These are phyloP conservation scores for Nesidiocoris tenuis DNA, from an alignment of 2,888 invertebrate species.

Conservation along the genomic window DNA sequence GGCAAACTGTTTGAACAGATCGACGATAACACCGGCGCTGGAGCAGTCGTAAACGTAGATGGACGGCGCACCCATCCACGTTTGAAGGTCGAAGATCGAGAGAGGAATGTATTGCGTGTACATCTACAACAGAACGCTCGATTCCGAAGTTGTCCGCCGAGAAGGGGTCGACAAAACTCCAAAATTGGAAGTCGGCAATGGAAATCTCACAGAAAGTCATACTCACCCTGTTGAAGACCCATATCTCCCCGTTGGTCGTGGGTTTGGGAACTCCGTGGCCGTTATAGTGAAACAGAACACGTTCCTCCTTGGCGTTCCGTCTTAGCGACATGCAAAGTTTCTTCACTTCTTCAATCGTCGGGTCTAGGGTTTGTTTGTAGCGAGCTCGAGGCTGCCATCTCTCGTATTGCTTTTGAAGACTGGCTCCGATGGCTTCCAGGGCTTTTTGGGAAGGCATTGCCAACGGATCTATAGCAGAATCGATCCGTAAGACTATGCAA, in stretches of 20 bases:
- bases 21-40: slow-evolving; percentile 94
- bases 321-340: slow-evolving; percentile 92
- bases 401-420: slow-evolving; percentile 94
- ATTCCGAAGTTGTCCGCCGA: background rate
- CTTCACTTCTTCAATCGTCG: slow-evolving; percentile 96
- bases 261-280: slow-evolving; percentile 99
- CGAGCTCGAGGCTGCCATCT: slow-evolving; percentile 97
- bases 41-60: slow-evolving; percentile 99
- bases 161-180: no score
- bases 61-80: slow-evolving; percentile 99
- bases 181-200: no score
- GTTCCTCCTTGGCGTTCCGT: slow-evolving; percentile 95
- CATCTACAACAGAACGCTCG: slow-evolving; percentile 60
- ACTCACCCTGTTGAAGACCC: slow-evolving; percentile 96
- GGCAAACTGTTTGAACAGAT: slow-evolving; percentile 85
- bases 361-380: slow-evolving; percentile 95
- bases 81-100: slow-evolving; percentile 96
- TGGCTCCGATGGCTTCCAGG: slow-evolving; percentile 85
- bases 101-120: slow-evolving; percentile 99
- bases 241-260: slow-evolving; percentile 96
- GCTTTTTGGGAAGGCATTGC: slow-evolving; percentile 88
- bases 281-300: slow-evolving; percentile 98
- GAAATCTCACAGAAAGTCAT: no score
- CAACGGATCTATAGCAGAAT: slow-evolving; percentile 68
- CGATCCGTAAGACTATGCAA: background rate